These are phyloP conservation scores for Pterocles burchelli DNA, from an alignment of 2,113 vertebrate species.

Conservation along the genomic window DNA sequence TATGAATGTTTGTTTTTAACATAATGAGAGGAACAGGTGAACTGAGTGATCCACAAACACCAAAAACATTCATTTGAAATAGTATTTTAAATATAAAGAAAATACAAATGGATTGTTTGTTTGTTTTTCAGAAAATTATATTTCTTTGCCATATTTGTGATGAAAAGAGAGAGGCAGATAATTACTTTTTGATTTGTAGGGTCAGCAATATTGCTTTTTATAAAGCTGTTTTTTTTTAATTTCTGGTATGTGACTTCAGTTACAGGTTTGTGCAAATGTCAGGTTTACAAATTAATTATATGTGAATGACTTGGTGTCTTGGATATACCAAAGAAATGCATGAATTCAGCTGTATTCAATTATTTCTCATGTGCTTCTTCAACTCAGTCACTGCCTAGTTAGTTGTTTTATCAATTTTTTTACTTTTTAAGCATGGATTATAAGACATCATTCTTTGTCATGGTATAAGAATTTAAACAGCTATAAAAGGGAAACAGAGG, in stretches of 20 bases:
- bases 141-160: not conserved
- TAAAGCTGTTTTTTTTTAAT: not conserved
- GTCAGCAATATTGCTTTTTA: not conserved
- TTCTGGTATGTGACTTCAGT: not conserved
- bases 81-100: not conserved
- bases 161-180: not conserved
- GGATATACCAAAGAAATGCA: not conserved
- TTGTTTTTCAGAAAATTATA: not conserved
- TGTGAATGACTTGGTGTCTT: not conserved
- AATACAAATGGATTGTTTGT: not conserved
- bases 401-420: not conserved
- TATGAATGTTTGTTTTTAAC: not conserved
- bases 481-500: not conserved
- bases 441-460: not conserved
- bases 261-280: not conserved
- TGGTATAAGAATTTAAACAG: not conserved
- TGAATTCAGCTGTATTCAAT: not conserved
- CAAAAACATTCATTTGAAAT: not conserved
- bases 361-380: not conserved
- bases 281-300: not conserved
- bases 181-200: conserved; percentile 17
- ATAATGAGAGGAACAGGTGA: not conserved
- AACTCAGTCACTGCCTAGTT: not conserved
- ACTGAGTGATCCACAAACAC: not conserved
- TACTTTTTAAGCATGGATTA: not conserved